Base-by-base conservation (phyloP, 92 coral and sea anemone species). In the Pocillopora grandis region DNA sequence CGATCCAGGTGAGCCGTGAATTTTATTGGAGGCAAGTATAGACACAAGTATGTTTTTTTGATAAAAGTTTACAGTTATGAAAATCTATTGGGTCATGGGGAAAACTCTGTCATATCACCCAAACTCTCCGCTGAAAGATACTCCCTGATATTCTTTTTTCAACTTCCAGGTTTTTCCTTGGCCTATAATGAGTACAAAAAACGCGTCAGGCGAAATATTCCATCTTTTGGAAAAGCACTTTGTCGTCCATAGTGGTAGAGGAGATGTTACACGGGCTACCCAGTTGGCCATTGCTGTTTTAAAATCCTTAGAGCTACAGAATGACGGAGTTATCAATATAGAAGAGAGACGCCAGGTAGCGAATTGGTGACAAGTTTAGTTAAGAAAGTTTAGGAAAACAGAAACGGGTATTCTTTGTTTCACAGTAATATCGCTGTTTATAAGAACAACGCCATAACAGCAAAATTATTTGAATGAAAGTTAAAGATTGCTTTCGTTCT, bases 81-180 rank as follows among this genome's bases (percentile, higher is more conserved):
- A 27, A 27, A 27, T 27, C 31, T 27, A 27, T 27, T 27, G 31
- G 31, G 31, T 27, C 31, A 0, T 27, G 31, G 31, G 31, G 31
- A 27, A 27, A 27, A 27, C 31, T 27, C 31, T 27, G 31, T 27
- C 31, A 27, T 62, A n/a, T 62, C n/a, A 15, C 1, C 66, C 21
- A 62, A 62, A 58, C 61, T 58, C 0, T 58, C 42, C 8, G 31
- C 17, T 2, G 10, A 18, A 72, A 37, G 60, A 13, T 6, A 31
- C 72, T 66, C 10, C 13, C 10, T 5, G 71, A 18, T 65, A 12
- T n/a, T 10, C 7, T 31, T 68, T 2, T 58, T 76, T 76, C 33
- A 37, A 59, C 27, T 59, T 76, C 8, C 55, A 76, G 80, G 80
- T 76, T 59, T 76, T 76, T 2, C 80, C 80, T 33, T 76, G 80